Evolutionary conservation across 2,797 vertebrate species (phyloP).

Genomic region (Poeciliopsis turneri): DNA sequence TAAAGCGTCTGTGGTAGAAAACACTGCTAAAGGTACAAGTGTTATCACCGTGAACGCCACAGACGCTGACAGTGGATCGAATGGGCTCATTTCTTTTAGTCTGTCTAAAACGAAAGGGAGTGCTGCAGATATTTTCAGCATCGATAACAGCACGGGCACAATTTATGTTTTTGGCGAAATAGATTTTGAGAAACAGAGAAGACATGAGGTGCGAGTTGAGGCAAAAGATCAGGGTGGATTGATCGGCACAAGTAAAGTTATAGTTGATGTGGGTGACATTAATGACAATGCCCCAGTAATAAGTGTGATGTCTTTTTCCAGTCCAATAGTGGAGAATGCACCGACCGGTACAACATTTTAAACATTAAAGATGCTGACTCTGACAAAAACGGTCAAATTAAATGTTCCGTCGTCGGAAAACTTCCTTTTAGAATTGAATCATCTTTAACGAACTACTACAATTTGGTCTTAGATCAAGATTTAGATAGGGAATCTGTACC

Average conservation of each 20-base stretch:
- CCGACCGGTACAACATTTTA: slow-evolving; percentile 73
- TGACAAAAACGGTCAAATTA: slow-evolving; percentile 73
- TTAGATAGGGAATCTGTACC: slow-evolving; percentile 55
- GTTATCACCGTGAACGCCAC: slow-evolving; percentile 66
- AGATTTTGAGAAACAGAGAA: slow-evolving; percentile 67
- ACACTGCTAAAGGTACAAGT: slow-evolving; percentile 19
- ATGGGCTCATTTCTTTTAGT: slow-evolving; percentile 55
- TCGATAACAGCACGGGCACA: slow-evolving; percentile 42
- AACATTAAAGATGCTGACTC: slow-evolving; percentile 81
- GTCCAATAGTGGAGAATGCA: slow-evolving; percentile 66
- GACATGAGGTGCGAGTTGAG: slow-evolving; percentile 67
- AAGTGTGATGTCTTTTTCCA: slow-evolving; percentile 69
- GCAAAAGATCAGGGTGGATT: slow-evolving; percentile 71
- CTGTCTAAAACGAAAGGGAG: slow-evolving; percentile 55
- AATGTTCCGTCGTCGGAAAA: slow-evolving; percentile 61
- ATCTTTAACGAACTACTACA: slow-evolving; percentile 74
- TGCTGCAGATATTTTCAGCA: slow-evolving; percentile 41
- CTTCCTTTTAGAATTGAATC: slow-evolving; percentile 70
- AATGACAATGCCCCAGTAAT: slow-evolving; percentile 77
- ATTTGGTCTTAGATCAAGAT: slow-evolving; percentile 57
- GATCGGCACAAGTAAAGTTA: slow-evolving; percentile 58
- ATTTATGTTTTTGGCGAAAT: slow-evolving; percentile 58
- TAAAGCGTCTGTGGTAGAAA: slow-evolving; percentile 69
- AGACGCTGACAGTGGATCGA: slow-evolving; percentile 62
- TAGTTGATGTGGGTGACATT: slow-evolving; percentile 69